Base-by-base conservation (phyloP, 2,797 vertebrate genomes). In the Molossus molossus region DNA sequence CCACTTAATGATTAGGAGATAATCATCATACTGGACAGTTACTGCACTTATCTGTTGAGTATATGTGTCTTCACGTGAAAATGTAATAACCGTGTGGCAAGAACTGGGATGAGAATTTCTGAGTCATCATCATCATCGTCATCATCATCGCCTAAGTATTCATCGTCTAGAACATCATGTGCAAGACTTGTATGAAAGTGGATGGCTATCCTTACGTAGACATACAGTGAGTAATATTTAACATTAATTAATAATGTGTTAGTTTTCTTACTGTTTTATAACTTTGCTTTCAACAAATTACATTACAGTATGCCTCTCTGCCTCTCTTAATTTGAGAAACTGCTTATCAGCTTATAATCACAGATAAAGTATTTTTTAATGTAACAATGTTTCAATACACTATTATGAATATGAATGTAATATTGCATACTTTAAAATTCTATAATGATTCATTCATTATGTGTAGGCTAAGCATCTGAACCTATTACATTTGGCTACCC, bases 201-300 rank as follows among this genome's bases (percentile, higher is more conserved):
- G 48, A 53, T 67, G n/a, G 20, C 48, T 33, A 25, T 84, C 62
- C 45, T 84, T 23, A 15, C 48, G 11, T 11, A 25, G 62, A 29
- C 48, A 53, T 10, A 53, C n/a, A 45, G 45, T 5, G 45, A 33
- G 45, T 17, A 53, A 33, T 33, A 23, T 53, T 65, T 67, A 67
- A 84, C 29, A 53, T 53, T 23, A 67, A 53, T 53, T 15, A 67
- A 25, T 6, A 67, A 33, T 25, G 9, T 53, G 45, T 60, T 62
- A 27, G 0, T 10, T 55, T 27, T 82, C 23, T 18, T 33, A 60
- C 27, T 90, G 17, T 37, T 29, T 60, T 37, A 48, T 14, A 33
- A 90, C 65, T 70, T 90, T 90, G 11, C 40, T 82, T 62, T 62
- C 55, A 82, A 72, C 50, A 21, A 90, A 72, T 53, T 60, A 50